Conservation (phyloP, 2,113 vertebrate genomes). For the Eubucco bourcierii region DNA sequence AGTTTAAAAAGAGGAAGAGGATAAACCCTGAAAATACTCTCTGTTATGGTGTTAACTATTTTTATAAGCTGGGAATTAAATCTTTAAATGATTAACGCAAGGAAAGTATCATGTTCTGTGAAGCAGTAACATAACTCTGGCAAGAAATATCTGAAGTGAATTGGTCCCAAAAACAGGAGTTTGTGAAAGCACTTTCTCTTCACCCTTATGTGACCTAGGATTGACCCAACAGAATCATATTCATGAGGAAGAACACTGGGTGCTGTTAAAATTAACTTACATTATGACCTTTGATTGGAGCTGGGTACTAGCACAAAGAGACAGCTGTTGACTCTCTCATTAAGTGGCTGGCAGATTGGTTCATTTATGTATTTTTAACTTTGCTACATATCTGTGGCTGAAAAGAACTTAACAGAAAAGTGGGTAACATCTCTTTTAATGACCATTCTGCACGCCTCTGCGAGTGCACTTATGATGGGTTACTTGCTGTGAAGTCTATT, state of each 20-base stretch:
- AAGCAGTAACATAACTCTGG: not conserved
- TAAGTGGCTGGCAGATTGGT: constrained; percentile 20
- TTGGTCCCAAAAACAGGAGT: not conserved
- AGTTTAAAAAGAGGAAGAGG: constrained; percentile 61
- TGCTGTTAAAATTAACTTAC: constrained; percentile 53
- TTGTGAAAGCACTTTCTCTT: constrained; percentile 33
- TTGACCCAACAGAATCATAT: constrained; percentile 46
- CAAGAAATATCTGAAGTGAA: not conserved
- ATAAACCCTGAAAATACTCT: constrained; percentile 61
- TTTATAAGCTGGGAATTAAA: constrained; percentile 62
- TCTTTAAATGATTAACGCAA: constrained; percentile 38
- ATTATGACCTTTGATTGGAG: constrained; percentile 34
- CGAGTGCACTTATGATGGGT: not conserved
- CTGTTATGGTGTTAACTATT: constrained; percentile 45
- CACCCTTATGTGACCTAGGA: constrained; percentile 16
- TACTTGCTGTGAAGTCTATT: not conserved
- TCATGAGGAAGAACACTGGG: not conserved
- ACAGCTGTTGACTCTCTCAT: not conserved
- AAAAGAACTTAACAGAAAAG: constrained; percentile 4
- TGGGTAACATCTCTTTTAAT: constrained; percentile 28
- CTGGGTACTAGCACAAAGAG: constrained; percentile 27
- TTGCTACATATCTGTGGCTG: not conserved
- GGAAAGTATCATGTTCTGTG: constrained; percentile 24
- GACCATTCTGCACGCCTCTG: not conserved
- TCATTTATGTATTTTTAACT: constrained; percentile 12